Conservation (phyloP, 2,113 vertebrate species). For the crab-eating macaque (Macaca fascicularis) region T2T-MFA8v1.1 NC_088388.1:123225001-123225500, state of each 20-base stretch:
- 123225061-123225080: background rate
- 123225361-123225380: background rate
- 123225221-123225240: background rate
- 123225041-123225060: background rate
- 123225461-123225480: background rate
- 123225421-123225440: background rate
- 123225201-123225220: background rate
- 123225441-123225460: background rate
- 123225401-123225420: background rate
- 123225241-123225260: slow-evolving; percentile 4
- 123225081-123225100: background rate
- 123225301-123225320: background rate
- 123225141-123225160: background rate
- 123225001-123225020: slow-evolving; percentile 14
- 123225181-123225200: background rate
- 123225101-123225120: background rate
- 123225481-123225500: background rate
- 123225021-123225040: background rate
- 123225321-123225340: slow-evolving; percentile 5
- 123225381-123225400: background rate
- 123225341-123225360: background rate
- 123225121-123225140: background rate
- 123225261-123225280: background rate
- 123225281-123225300: background rate
- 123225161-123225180: background rate